Evolutionary conservation across 2,113 vertebrate species (phyloP).

Genomic region (Verasper variegatus): DNA sequence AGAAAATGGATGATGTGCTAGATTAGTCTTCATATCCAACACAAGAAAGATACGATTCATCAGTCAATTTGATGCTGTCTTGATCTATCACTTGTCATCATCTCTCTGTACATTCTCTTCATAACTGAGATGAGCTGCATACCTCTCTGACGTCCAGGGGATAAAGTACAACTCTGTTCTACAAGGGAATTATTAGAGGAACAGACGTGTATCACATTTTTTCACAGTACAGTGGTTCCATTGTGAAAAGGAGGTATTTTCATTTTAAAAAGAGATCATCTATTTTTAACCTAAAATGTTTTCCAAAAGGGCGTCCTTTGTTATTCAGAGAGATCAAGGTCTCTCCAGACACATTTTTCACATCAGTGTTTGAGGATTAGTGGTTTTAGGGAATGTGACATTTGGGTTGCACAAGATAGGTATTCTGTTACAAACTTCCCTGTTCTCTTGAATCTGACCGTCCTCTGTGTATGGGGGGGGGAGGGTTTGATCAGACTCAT

Average conservation of each 20-base stretch:
- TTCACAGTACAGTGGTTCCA: conserved; percentile 42
- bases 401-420: conserved; percentile 15
- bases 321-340: conserved; percentile 55
- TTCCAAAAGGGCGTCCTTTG: conserved; percentile 46
- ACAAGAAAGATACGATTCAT: conserved; percentile 12
- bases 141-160: conserved; percentile 35
- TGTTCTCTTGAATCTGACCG: neutral
- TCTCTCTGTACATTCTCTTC: conserved; percentile 55
- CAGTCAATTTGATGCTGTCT: conserved; percentile 9
- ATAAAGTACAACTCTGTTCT: conserved; percentile 20
- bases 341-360: conserved; percentile 26
- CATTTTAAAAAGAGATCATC: conserved; percentile 40
- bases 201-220: conserved; percentile 37
- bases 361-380: conserved; percentile 41
- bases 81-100: conserved; percentile 15
- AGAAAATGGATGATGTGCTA: conserved; percentile 3
- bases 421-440: conserved; percentile 1
- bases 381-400: conserved; percentile 35
- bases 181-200: conserved; percentile 28
- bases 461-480: neutral
- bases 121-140: conserved; percentile 60
- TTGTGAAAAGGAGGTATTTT: conserved; percentile 51
- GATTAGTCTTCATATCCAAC: conserved; percentile 19
- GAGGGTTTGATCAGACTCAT: neutral
- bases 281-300: conserved; percentile 62